Base-by-base conservation (phyloP, 37 sponge, comb jelly and placozoan species). In the Axinella damicornis region DNA sequence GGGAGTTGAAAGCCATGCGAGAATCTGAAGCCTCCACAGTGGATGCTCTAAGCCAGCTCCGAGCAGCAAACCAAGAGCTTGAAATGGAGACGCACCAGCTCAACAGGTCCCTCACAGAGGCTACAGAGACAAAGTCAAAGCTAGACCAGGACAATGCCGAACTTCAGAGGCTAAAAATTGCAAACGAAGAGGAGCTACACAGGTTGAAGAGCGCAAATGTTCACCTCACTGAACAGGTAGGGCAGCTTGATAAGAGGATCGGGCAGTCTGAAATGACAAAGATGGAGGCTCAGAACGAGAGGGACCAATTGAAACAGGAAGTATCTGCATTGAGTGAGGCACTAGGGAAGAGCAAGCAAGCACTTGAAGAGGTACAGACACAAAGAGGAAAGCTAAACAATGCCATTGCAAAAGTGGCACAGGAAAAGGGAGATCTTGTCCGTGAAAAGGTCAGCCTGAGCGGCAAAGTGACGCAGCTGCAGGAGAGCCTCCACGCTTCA, bases 391-490 rank as follows among this genome's bases (percentile, higher is more conserved):
- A 87, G 34, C 81, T 92, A 56, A 87, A 77, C 34, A 61, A 56
- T 46, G 74, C 68, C 12, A 80, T 87, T 1, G 77, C 85, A n/a
- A 84, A 84, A 40, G 27, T 92, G 53, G 85, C 76, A 2, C 80
- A 88, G 38, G 93, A 92, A 76, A 92, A 92, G 65, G 89, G 80
- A 40, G 89, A 88, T 38, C 54, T 92, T 0, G 55, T 92, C 2
- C 55, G 63, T n/a, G 93, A 88, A 40, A 88, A 74, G 32, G 76
- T 84, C 0, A 38, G 55, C 18, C 58, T 87, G 14, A 75, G 31
- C 28, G 58, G 75, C n/a, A 64, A 88, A 34, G 37, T 76, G 20
- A 71, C 77, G 35, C 71, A 65, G 54, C 62, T 79, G 24, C 46
- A 83, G 52, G 88, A 88, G 40, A 61, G 15, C 24, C 31, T 79